Conservation (phyloP, 1,140 invertebrate genomes). For the Heliconius hewitsoni region DNA sequence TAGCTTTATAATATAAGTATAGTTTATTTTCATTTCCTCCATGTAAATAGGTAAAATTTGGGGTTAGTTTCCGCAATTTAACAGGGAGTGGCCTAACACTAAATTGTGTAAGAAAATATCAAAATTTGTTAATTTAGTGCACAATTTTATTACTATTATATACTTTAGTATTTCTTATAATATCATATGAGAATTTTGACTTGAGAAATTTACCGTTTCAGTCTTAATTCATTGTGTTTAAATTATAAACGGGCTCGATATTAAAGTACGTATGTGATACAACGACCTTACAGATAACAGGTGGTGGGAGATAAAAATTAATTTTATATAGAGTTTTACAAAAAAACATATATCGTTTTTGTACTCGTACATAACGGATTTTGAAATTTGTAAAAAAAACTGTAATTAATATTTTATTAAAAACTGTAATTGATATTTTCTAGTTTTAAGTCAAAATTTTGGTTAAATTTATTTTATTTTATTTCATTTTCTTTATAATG, state of each 20-base stretch:
- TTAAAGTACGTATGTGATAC: not conserved
- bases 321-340: not conserved
- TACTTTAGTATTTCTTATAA: not conserved
- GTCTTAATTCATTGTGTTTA: conserved; percentile 8
- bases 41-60: too few relatives aligned
- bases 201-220: conserved; percentile 14
- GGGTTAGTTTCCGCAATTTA: too few relatives aligned
- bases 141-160: not conserved
- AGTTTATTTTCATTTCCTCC: too few relatives aligned
- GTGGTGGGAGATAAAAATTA: not conserved
- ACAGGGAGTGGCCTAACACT: too few relatives aligned
- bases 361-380: not conserved
- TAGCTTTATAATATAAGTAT: too few relatives aligned
- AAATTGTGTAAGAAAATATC: too few relatives aligned
- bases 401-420: too few relatives aligned
- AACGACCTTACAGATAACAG: not conserved
- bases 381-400: not conserved
- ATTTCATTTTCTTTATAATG: too few relatives aligned
- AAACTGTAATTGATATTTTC: too few relatives aligned
- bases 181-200: conserved; percentile 6
- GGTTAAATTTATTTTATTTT: too few relatives aligned
- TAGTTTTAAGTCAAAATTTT: too few relatives aligned
- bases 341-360: not conserved
- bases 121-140: not conserved
- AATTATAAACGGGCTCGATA: not conserved